Evolutionary conservation across 2,888 invertebrate species (phyloP).

Genomic region (Aspidiotus destructor): DNA sequence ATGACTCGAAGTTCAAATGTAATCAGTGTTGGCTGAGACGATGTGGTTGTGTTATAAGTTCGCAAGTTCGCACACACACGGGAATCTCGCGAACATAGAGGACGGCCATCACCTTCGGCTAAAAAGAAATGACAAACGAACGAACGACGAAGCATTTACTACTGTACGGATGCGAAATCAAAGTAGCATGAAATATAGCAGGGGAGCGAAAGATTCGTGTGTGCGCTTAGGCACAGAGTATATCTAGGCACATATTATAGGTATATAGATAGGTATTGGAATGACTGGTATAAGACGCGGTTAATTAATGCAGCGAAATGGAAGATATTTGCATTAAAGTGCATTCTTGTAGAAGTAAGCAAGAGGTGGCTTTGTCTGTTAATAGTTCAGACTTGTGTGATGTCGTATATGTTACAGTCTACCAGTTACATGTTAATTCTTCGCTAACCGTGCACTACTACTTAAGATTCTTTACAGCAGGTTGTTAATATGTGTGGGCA

Average conservation of each 20-base stretch:
- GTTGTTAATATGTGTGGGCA: conserved; percentile 30
- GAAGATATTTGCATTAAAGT: conserved; percentile 32
- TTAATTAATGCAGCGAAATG: conserved; percentile 30
- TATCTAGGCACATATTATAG: neutral
- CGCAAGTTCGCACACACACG: too few relatives aligned
- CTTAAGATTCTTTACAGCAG: conserved; percentile 26
- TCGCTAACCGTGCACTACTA: conserved; percentile 30
- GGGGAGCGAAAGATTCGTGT: conserved; percentile 6
- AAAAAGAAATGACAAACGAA: conserved; percentile 19
- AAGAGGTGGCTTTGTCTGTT: conserved; percentile 32
- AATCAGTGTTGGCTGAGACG: too few relatives aligned
- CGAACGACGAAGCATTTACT: conserved; percentile 10
- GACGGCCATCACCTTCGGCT: conserved; percentile 26
- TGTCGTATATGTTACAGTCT: conserved; percentile 29
- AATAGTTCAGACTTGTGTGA: conserved; percentile 31
- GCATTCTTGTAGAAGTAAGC: conserved; percentile 31
- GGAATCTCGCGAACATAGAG: too few relatives aligned
- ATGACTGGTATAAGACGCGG: conserved; percentile 9
- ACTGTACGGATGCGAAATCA: conserved; percentile 13
- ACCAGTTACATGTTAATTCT: conserved; percentile 32
- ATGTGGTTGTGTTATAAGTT: too few relatives aligned
- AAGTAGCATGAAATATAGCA: neutral
- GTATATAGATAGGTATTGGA: neutral
- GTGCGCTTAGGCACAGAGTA: neutral
- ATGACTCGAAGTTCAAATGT: too few relatives aligned